Evolutionary conservation across 2,888 invertebrate genomes (phyloP).

Genomic region (Acanthosepion lycidas): DNA sequence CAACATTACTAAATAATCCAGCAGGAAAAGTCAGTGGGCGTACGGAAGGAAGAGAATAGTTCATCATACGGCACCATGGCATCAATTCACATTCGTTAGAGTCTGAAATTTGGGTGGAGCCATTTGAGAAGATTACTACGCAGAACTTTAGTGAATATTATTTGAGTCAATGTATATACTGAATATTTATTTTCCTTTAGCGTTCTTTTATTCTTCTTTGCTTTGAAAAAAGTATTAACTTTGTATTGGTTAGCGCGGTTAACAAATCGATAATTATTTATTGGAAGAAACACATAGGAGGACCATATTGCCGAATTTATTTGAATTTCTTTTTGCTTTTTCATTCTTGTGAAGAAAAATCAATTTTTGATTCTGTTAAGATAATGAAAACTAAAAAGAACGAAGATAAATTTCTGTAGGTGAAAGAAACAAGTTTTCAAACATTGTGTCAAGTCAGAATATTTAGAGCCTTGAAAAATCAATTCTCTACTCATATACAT

Average conservation of each 20-base stretch:
- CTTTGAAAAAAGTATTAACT: neutral
- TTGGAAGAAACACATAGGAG: neutral
- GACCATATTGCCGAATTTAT: neutral
- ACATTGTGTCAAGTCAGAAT: neutral
- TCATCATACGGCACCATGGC: neutral
- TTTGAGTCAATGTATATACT: neutral
- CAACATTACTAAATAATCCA: neutral
- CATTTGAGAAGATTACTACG: neutral
- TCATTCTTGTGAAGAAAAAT: neutral
- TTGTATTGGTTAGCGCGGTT: neutral
- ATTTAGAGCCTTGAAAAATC: neutral
- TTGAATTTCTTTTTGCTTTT: neutral
- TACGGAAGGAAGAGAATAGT: neutral
- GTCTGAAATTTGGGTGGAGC: neutral
- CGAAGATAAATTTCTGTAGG: neutral
- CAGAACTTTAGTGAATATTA: too few relatives aligned
- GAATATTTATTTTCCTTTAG: neutral
- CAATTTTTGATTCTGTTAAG: neutral
- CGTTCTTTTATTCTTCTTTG: neutral
- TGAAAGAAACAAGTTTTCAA: neutral
- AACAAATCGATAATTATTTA: slow-evolving; percentile 1
- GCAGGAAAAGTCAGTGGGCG: neutral
- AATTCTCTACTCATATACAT: neutral
- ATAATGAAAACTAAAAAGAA: neutral
- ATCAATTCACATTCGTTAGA: neutral